phyloP scores from a whole-genome alignment of 2,888 invertebrate genomes.

The Acrobasis suavella region DNA sequence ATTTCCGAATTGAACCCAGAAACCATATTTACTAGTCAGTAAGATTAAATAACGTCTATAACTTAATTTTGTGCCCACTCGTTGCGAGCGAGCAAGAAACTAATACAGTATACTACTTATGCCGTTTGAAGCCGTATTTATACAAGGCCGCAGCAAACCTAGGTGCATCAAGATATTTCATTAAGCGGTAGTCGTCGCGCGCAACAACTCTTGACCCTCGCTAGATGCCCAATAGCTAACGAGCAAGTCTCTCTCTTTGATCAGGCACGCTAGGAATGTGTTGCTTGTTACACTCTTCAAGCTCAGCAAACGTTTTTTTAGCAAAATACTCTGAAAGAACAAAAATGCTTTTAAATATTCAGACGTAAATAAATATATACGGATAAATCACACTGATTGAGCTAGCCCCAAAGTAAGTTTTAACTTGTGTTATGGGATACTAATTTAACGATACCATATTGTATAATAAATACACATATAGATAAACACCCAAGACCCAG shows the following conservation, averaged over 20 bases:
- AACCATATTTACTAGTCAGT: slow-evolving; percentile 1
- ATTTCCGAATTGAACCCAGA: slow-evolving; percentile 16
- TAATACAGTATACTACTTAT: background rate
- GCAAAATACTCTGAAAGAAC: slow-evolving; percentile 84
- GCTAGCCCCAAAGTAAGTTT: too few species aligned
- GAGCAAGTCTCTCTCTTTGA: slow-evolving; percentile 86
- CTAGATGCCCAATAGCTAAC: slow-evolving; percentile 88
- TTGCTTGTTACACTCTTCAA: slow-evolving; percentile 80
- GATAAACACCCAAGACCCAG: too few species aligned
- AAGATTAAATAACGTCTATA: background rate
- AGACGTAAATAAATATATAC: too few species aligned
- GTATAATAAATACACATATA: too few species aligned
- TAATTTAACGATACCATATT: too few species aligned
- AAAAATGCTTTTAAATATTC: slow-evolving; percentile 9
- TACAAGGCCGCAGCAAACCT: background rate
- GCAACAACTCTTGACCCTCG: slow-evolving; percentile 84
- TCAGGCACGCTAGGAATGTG: slow-evolving; percentile 84
- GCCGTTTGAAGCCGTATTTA: background rate
- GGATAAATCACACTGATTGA: too few species aligned
- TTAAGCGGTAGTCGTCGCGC: slow-evolving; percentile 38
- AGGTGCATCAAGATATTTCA: slow-evolving; percentile 2
- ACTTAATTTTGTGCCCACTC: background rate
- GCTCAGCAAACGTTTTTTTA: slow-evolving; percentile 69
- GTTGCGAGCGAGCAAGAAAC: background rate
- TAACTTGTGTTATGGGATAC: too few species aligned